Conservation (phyloP, 2,113 vertebrate species). For the Opisthocomus hoazin region DNA sequence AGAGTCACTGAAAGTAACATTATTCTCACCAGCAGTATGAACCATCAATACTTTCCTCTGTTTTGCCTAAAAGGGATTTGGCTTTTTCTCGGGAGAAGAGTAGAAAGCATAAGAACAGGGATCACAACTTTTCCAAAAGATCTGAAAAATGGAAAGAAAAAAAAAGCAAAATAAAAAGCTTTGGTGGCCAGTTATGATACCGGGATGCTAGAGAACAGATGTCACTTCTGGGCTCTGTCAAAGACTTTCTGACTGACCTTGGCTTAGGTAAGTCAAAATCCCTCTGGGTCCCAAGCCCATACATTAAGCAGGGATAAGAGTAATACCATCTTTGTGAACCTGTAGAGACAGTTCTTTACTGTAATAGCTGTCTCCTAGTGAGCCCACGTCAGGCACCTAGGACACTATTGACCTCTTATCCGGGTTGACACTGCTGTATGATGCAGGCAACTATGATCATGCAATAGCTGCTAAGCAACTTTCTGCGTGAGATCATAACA, state of each 20-base stretch:
- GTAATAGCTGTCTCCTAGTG: not conserved
- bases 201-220: not conserved
- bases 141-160: not conserved
- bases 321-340: not conserved
- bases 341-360: not conserved
- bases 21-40: not conserved
- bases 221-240: not conserved
- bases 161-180: not conserved
- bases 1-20: not conserved
- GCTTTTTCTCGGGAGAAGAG: not conserved
- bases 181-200: not conserved
- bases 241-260: not conserved
- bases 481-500: accelerated
- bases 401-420: not conserved
- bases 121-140: not conserved
- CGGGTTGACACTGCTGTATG: not conserved
- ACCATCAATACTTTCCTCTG: not conserved
- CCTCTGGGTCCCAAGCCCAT: not conserved
- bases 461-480: not conserved
- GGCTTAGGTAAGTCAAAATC: not conserved
- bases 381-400: not conserved
- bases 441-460: not conserved
- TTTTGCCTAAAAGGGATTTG: not conserved
- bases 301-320: not conserved
- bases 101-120: not conserved